Evolutionary conservation across 2,797 vertebrate genomes (phyloP).

Genomic region (Remorina albescens): DNA sequence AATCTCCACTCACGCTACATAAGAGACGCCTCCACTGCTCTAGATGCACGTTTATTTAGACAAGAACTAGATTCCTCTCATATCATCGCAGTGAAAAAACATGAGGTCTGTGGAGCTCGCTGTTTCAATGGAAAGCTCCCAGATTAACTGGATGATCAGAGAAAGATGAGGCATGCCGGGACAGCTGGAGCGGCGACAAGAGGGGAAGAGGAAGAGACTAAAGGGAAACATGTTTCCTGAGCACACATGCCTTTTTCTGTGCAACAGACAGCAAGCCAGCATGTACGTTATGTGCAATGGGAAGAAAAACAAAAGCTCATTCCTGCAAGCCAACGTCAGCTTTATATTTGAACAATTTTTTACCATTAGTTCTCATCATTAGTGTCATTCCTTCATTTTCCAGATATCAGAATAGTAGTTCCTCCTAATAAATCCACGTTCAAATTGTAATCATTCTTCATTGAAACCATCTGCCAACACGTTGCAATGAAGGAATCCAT

Average conservation of each 20-base stretch:
- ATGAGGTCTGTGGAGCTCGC: background rate
- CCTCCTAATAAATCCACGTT: background rate
- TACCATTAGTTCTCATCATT: background rate
- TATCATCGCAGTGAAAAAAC: no score
- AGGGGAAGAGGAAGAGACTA: conserved; percentile 21
- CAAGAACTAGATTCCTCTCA: no score
- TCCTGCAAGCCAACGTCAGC: background rate
- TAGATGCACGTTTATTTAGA: background rate
- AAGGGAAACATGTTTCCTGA: conserved; percentile 34
- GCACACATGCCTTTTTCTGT: conserved; percentile 26
- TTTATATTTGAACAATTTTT: background rate
- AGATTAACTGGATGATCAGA: conserved; percentile 49
- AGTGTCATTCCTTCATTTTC: background rate
- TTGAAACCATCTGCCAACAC: conserved; percentile 12
- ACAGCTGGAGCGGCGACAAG: conserved; percentile 35
- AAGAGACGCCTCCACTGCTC: conserved; percentile 3
- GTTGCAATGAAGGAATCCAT: conserved; percentile 15
- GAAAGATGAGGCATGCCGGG: conserved; percentile 26
- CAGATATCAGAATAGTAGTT: background rate
- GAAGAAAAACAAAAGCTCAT: background rate
- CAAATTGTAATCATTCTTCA: background rate
- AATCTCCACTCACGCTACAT: conserved; percentile 9
- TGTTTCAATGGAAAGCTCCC: conserved; percentile 28
- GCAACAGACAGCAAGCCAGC: conserved; percentile 12
- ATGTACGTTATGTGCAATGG: conserved; percentile 8